Percentiles rank a stretch among this genome's conserved stretches.
Evolutionary conservation across 2,888 invertebrate genomes (phyloP).

Genomic region (Tribolium freemani): DNA sequence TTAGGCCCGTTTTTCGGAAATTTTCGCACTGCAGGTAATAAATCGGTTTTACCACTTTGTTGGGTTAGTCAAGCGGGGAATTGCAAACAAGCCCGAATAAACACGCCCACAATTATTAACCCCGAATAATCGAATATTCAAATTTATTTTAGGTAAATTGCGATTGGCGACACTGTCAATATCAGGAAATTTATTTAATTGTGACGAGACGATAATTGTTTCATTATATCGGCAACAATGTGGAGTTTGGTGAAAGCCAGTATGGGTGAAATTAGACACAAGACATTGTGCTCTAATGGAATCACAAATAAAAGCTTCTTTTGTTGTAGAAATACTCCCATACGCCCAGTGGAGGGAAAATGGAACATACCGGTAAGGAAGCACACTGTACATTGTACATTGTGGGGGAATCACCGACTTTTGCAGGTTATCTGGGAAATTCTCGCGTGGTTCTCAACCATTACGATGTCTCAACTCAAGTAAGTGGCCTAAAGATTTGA

Average conservation of each 20-base stretch:
- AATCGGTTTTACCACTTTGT: not conserved
- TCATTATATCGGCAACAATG: conserved; percentile 6
- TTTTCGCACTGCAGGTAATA: not conserved
- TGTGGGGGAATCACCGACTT: not conserved
- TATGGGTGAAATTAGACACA: not conserved
- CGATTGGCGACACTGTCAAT: not conserved
- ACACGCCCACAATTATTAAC: not conserved
- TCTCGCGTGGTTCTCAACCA: conserved; percentile 65
- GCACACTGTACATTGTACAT: not conserved
- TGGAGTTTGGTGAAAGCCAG: conserved; percentile 6
- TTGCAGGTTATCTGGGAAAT: conserved; percentile 64
- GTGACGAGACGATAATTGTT: not conserved
- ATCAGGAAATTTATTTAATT: not conserved
- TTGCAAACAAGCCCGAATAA: not conserved
- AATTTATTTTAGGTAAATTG: conserved; percentile 8
- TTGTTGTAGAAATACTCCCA: conserved; percentile 41
- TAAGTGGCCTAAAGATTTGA: conserved; percentile 50
- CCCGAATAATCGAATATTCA: conserved; percentile 14
- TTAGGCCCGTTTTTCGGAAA: not conserved
- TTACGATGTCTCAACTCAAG: conserved; percentile 67
- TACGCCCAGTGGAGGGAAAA: conserved; percentile 40
- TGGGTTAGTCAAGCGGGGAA: not conserved
- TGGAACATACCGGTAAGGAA: conserved; percentile 49
- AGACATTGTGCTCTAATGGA: not conserved
- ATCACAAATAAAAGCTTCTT: conserved; percentile 4